Conservation (phyloP, 2,888 invertebrate species). For the Luperina testacea region DNA sequence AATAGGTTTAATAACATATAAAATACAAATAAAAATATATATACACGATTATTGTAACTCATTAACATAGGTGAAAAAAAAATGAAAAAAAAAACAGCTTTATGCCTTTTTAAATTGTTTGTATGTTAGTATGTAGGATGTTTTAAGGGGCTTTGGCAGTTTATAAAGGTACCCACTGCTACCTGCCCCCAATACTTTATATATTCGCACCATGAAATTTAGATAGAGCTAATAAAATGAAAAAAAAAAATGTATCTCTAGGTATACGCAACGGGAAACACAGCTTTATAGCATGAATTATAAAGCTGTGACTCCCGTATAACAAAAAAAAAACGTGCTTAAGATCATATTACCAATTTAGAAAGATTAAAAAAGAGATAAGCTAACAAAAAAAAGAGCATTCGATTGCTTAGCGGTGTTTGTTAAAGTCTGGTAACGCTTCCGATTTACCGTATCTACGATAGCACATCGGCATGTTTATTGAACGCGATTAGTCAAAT, state of each 20-base stretch:
- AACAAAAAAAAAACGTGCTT: conserved; percentile 81
- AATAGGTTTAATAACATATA: conserved; percentile 86
- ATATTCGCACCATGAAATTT: conserved; percentile 85
- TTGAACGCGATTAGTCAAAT: conserved; percentile 70
- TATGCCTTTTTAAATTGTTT: conserved; percentile 89
- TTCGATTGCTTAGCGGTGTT: conserved; percentile 82
- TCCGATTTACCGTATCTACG: conserved; percentile 71
- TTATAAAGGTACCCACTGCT: conserved; percentile 83
- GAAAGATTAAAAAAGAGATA: conserved; percentile 75
- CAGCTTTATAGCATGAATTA: conserved; percentile 67
- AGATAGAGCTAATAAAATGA: conserved; percentile 85
- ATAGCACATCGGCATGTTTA: conserved; percentile 73
- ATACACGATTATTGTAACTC: conserved; percentile 89
- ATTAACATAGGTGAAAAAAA: conserved; percentile 85
- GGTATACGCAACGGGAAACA: conserved; percentile 73
- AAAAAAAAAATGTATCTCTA: conserved; percentile 77
- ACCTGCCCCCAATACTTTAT: conserved; percentile 77
- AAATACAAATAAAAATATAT: conserved; percentile 90
- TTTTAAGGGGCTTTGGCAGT: conserved; percentile 80
- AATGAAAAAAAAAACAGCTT: conserved; percentile 86
- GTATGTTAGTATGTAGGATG: conserved; percentile 86
- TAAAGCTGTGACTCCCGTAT: conserved; percentile 71
- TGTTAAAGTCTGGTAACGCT: conserved; percentile 81
- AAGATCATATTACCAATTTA: conserved; percentile 83
- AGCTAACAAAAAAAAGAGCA: conserved; percentile 72